phyloP scores from a whole-genome alignment of 1,140 invertebrate species.

The Drosophila sucinea region DNA sequence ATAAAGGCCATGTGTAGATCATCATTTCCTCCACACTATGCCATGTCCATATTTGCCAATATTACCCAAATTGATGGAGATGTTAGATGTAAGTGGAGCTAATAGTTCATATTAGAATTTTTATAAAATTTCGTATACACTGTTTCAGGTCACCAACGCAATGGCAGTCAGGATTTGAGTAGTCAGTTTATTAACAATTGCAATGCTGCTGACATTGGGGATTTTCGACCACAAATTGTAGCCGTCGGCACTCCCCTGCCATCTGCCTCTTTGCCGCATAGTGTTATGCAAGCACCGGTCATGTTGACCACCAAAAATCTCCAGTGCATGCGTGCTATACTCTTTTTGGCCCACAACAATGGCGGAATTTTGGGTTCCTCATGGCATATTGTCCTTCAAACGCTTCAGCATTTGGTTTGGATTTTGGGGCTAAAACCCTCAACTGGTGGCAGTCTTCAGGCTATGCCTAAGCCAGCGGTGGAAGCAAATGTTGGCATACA shows the following conservation, averaged over 20 bases:
- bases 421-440: constrained; percentile 98
- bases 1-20: constrained; percentile 97
- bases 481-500: constrained; percentile 97
- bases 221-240: constrained; percentile 95
- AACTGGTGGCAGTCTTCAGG: constrained; percentile 94
- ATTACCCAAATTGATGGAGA: constrained; percentile 64
- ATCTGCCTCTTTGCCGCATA: constrained; percentile 89
- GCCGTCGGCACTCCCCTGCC: constrained; percentile 96
- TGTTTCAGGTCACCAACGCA: constrained; percentile 73
- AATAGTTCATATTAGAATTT: neutral
- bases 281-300: constrained; percentile 95
- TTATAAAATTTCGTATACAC: neutral
- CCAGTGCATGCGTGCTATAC: constrained; percentile 96
- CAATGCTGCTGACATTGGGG: constrained; percentile 84
- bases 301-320: constrained; percentile 99
- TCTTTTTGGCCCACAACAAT: constrained; percentile 95
- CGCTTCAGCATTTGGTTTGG: constrained; percentile 98
- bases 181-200: constrained; percentile 85
- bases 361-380: constrained; percentile 95
- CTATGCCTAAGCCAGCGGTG: constrained; percentile 85
- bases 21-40: constrained; percentile 97
- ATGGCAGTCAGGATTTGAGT: constrained; percentile 84
- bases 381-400: constrained; percentile 98
- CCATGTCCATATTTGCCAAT: constrained; percentile 90
- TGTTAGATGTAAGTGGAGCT: constrained; percentile 68